These are phyloP conservation scores for Oreochromis grahami DNA, from an alignment of 2,797 vertebrate species.

Conservation along the genomic window DNA sequence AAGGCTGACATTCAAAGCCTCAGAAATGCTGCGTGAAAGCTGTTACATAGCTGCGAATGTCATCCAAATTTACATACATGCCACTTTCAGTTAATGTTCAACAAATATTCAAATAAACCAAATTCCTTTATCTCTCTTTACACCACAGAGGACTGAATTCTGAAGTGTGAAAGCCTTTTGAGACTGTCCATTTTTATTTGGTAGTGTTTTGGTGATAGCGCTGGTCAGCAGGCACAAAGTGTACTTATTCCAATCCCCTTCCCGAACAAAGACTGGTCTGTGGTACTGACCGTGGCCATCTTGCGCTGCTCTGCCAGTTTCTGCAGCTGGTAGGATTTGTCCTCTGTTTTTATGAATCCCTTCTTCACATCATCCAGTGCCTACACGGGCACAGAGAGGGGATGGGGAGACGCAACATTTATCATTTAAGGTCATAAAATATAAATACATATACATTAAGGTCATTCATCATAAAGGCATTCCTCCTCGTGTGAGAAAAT, in stretches of 20 bases:
- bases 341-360: slow-evolving; percentile 94
- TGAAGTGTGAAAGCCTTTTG: slow-evolving; percentile 7
- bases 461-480: background rate
- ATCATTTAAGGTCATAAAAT: background rate
- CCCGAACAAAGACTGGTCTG: slow-evolving; percentile 68
- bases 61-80: background rate
- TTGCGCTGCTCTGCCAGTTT: slow-evolving; percentile 97
- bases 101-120: background rate
- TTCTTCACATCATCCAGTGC: slow-evolving; percentile 94
- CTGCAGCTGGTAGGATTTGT: slow-evolving; percentile 97
- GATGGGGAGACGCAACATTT: slow-evolving; percentile 15
- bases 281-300: slow-evolving; percentile 91
- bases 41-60: background rate
- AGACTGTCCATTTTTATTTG: slow-evolving; percentile 19
- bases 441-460: background rate
- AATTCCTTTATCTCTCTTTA: background rate
- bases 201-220: slow-evolving; percentile 45
- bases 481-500: background rate
- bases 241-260: slow-evolving; percentile 13
- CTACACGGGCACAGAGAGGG: slow-evolving; percentile 30
- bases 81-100: background rate
- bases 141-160: background rate
- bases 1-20: background rate
- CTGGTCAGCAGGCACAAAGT: slow-evolving; percentile 38
- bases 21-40: background rate